These are phyloP conservation scores for Molossus molossus DNA, from an alignment of 2,797 vertebrate genomes.

Conservation along the genomic window DNA sequence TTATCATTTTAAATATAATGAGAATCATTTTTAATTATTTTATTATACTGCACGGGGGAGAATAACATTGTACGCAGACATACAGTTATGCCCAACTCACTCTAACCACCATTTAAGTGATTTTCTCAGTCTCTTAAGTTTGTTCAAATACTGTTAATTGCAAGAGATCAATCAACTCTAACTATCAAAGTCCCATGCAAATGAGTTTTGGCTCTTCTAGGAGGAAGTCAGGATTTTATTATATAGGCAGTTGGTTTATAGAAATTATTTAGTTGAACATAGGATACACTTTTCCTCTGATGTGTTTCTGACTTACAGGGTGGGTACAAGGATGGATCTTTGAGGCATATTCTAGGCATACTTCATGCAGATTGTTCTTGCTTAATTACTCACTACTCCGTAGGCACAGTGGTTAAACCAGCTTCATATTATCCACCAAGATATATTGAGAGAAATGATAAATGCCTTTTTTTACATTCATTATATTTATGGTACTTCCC, in stretches of 20 bases:
- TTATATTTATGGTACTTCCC: neutral
- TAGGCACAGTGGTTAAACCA: neutral
- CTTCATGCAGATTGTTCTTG: neutral
- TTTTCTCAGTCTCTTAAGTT: neutral
- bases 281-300: neutral
- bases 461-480: neutral
- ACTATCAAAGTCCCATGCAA: neutral
- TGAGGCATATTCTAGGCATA: neutral
- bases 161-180: neutral
- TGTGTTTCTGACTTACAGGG: neutral
- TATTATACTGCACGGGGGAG: neutral
- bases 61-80: slow-evolving; percentile 40
- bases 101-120: neutral
- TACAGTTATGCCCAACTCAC: neutral
- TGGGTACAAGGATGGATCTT: neutral
- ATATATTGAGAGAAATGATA: neutral
- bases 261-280: neutral
- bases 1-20: slow-evolving; percentile 70
- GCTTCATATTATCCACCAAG: neutral
- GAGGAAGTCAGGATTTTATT: neutral
- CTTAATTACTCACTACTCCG: neutral
- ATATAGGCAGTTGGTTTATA: too few relatives aligned
- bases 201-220: neutral
- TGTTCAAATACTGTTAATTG: slow-evolving; percentile 45
- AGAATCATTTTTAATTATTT: slow-evolving; percentile 46